Percentiles rank a stretch among this genome's conserved stretches.
Conservation (phyloP, 2,797 vertebrate genomes). For the Selene dorsalis region DNA sequence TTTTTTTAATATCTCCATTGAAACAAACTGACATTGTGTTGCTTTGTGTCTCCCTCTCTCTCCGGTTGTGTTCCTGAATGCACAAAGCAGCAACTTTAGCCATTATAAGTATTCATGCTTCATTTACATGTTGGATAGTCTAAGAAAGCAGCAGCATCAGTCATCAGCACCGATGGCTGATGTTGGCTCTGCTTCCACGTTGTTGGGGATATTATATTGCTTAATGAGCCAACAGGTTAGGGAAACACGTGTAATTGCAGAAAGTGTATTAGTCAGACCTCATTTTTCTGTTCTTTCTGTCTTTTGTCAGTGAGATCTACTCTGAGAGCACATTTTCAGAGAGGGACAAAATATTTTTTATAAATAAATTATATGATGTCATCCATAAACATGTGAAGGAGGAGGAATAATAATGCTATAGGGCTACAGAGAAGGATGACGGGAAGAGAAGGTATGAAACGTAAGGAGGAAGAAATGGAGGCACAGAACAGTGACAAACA, state of each 20-base stretch:
- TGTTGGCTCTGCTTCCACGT: neutral
- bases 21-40: neutral
- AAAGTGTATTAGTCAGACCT: neutral
- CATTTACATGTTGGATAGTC: constrained; percentile 20
- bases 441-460: neutral
- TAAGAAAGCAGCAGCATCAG: constrained; percentile 2
- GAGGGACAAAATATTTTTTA: too few relatives aligned
- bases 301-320: too few relatives aligned
- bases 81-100: neutral
- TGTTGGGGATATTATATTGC: neutral
- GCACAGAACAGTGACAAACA: too few relatives aligned
- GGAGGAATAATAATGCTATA: neutral
- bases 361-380: neutral
- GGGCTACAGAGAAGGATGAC: neutral
- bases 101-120: constrained; percentile 1
- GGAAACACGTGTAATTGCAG: constrained; percentile 3
- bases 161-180: neutral
- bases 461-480: neutral
- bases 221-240: constrained; percentile 2
- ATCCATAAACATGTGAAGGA: constrained; percentile 2
- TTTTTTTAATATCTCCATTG: neutral
- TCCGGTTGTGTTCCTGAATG: neutral
- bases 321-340: too few relatives aligned
- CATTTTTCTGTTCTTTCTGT: neutral
- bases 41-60: neutral